Percentiles rank a stretch among this genome's conserved stretches.
Evolutionary conservation across 2,113 vertebrate species (phyloP).

Genomic region (Puma concolor): DNA sequence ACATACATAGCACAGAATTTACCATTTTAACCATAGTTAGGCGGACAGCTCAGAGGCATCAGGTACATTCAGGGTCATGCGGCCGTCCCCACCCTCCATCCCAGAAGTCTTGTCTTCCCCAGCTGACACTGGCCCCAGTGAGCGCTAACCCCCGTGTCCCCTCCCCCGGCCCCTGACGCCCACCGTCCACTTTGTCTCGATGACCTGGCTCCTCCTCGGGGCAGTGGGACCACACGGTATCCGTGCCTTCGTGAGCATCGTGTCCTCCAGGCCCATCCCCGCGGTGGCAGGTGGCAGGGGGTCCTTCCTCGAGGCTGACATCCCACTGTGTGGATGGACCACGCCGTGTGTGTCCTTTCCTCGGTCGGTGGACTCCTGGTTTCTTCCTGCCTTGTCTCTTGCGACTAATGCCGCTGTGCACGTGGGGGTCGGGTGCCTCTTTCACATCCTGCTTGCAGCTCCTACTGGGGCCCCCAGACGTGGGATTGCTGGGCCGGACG

Average conservation of each 20-base stretch:
- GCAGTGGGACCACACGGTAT: not conserved
- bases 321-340: rapidly evolving
- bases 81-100: not conserved
- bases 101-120: not conserved
- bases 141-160: not conserved
- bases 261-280: rapidly evolving
- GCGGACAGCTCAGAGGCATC: not conserved
- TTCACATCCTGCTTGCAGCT: not conserved
- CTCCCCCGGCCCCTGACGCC: not conserved
- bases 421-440: rapidly evolving
- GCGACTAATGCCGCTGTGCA: not conserved
- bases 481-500: not conserved
- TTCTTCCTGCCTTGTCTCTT: not conserved
- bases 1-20: rapidly evolving
- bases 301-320: not conserved
- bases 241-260: not conserved
- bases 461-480: rapidly evolving
- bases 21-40: rapidly evolving
- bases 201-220: rapidly evolving
- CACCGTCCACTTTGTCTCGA: not conserved
- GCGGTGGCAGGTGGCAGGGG: not conserved
- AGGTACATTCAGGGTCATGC: rapidly evolving
- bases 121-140: not conserved
- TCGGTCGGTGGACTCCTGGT: not conserved
- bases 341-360: rapidly evolving